Conservation (phyloP, 1,140 invertebrate genomes). For the Neotoxoptera formosana region DNA sequence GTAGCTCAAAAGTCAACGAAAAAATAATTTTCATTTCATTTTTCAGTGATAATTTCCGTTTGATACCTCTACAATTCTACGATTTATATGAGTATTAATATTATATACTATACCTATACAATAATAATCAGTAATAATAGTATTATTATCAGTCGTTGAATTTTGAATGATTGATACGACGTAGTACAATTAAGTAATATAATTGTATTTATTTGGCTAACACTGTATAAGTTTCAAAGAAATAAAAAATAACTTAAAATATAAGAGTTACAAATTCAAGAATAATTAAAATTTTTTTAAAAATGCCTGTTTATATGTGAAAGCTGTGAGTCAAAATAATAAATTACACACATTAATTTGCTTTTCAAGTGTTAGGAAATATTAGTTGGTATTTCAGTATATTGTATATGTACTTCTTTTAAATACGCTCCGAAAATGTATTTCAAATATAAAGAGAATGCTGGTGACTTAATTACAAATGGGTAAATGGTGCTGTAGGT, state of each 20-base stretch:
- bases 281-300: not conserved
- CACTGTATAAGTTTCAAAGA: not conserved
- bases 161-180: not conserved
- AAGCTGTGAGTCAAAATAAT: not conserved
- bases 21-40: not conserved
- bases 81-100: not conserved
- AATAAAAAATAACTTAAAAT: not conserved
- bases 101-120: not conserved
- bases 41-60: not conserved
- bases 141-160: not conserved
- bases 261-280: not conserved
- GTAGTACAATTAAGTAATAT: not conserved
- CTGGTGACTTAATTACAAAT: not conserved
- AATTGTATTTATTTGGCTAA: not conserved
- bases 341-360: not conserved
- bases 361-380: not conserved
- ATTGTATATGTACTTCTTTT: not conserved
- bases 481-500: not conserved
- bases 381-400: not conserved
- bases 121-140: not conserved
- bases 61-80: not conserved
- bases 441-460: constrained; percentile 23
- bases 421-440: not conserved
- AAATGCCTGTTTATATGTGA: not conserved
- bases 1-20: not conserved